Conservation (phyloP, 1,140 invertebrate species). For the Pseudomyrmex gracilis region DNA sequence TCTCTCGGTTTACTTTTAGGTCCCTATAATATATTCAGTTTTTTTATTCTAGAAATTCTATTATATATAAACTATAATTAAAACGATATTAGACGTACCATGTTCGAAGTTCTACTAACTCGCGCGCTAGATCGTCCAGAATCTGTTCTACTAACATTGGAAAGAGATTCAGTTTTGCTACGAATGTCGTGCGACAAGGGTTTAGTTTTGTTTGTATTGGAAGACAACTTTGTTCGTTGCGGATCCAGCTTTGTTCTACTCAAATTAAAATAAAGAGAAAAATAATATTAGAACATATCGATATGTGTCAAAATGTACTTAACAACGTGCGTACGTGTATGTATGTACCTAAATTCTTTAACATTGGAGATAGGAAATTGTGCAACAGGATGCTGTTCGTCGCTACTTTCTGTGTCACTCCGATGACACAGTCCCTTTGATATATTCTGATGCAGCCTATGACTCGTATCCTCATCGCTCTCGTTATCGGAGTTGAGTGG, state of each 20-base stretch:
- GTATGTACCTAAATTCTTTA: conserved; percentile 82
- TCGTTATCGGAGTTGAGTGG: conserved; percentile 77
- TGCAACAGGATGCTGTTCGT: conserved; percentile 69
- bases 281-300: neutral
- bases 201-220: conserved; percentile 68
- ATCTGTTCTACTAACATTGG: conserved; percentile 86
- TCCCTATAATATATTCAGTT: conserved; percentile 28
- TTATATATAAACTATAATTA: neutral
- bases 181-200: conserved; percentile 49
- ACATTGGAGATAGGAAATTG: conserved; percentile 84
- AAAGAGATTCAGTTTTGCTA: conserved; percentile 69
- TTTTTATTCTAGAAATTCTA: neutral
- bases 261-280: conserved; percentile 59
- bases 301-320: neutral
- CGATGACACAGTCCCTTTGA: conserved; percentile 69
- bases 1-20: conserved; percentile 71
- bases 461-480: conserved; percentile 80
- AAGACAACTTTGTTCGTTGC: conserved; percentile 67
- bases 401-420: conserved; percentile 79
- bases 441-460: conserved; percentile 74
- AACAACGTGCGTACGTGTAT: conserved; percentile 31
- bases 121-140: conserved; percentile 89
- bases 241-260: conserved; percentile 70
- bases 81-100: conserved; percentile 49
- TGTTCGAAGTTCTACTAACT: conserved; percentile 77